Percentiles rank a stretch among this genome's conserved stretches.
Evolutionary conservation across 2,113 vertebrate genomes (phyloP).

Genomic region (Neolamprologus variostigma): DNA sequence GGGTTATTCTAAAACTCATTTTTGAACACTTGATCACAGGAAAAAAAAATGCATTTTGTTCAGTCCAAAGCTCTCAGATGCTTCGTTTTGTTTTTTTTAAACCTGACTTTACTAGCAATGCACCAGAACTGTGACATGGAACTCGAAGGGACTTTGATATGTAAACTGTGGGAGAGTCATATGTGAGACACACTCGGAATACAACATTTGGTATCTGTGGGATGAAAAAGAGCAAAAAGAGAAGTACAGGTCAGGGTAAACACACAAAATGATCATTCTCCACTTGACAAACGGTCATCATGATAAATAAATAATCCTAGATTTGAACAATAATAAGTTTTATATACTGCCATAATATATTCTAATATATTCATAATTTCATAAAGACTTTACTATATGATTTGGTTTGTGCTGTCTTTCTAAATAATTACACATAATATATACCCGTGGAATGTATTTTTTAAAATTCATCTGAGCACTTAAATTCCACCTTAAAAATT

Average conservation of each 20-base stretch:
- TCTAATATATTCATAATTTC: constrained; percentile 62
- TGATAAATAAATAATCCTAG: constrained; percentile 60
- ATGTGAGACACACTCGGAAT: background rate
- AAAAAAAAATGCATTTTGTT: constrained; percentile 10
- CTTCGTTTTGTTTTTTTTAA: background rate
- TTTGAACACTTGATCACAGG: constrained; percentile 19
- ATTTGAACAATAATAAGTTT: constrained; percentile 49
- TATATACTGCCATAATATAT: constrained; percentile 61
- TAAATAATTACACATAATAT: constrained; percentile 56
- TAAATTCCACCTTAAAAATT: constrained; percentile 26
- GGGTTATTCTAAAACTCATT: constrained; percentile 42
- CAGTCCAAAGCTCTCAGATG: background rate
- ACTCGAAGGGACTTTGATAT: background rate
- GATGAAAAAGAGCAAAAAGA: constrained; percentile 22
- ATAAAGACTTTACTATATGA: constrained; percentile 57
- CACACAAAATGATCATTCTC: background rate
- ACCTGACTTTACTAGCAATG: background rate
- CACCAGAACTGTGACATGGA: constrained; percentile 22
- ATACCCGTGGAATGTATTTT: constrained; percentile 42
- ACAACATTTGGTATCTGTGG: background rate
- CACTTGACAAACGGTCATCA: constrained; percentile 11
- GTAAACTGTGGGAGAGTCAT: constrained; percentile 19
- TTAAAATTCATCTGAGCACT: background rate
- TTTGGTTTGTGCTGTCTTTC: constrained; percentile 70
- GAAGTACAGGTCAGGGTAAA: background rate